phyloP scores from a whole-genome alignment of 2,113 vertebrate species.

The Ciconia boyciana region DNA sequence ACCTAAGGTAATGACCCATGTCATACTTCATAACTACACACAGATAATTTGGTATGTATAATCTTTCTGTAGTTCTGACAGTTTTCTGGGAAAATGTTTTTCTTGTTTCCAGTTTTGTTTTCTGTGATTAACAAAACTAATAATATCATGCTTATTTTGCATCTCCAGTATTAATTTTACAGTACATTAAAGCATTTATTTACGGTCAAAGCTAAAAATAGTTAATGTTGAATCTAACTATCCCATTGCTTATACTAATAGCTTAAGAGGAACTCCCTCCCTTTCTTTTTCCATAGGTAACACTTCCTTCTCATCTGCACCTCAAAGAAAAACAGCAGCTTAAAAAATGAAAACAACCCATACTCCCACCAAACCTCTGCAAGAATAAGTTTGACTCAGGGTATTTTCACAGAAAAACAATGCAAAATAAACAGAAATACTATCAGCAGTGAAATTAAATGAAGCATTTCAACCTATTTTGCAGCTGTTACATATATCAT shows the following conservation, averaged over 20 bases:
- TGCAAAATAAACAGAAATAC: background rate
- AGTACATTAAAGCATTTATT: background rate
- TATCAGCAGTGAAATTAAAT: background rate
- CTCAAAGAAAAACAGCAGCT: background rate
- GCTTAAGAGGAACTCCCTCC: background rate
- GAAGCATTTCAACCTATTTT: background rate
- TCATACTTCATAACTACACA: background rate
- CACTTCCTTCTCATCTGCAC: background rate
- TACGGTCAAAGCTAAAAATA: background rate
- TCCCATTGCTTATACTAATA: background rate
- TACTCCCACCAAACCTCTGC: background rate
- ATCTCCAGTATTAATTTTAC: conserved; percentile 47
- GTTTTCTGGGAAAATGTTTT: background rate
- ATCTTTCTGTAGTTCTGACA: background rate
- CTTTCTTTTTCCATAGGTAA: background rate
- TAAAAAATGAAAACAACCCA: background rate
- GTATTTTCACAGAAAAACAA: background rate
- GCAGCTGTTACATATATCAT: background rate
- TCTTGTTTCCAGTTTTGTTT: conserved; percentile 19
- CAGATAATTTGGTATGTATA: background rate
- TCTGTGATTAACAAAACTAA: conserved; percentile 36
- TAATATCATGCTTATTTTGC: conserved; percentile 39
- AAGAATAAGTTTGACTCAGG: background rate
- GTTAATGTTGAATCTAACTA: background rate
- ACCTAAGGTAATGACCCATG: background rate